phyloP scores from a whole-genome alignment of 2,888 invertebrate species.

The Aporophyla lueneburgensis region DNA sequence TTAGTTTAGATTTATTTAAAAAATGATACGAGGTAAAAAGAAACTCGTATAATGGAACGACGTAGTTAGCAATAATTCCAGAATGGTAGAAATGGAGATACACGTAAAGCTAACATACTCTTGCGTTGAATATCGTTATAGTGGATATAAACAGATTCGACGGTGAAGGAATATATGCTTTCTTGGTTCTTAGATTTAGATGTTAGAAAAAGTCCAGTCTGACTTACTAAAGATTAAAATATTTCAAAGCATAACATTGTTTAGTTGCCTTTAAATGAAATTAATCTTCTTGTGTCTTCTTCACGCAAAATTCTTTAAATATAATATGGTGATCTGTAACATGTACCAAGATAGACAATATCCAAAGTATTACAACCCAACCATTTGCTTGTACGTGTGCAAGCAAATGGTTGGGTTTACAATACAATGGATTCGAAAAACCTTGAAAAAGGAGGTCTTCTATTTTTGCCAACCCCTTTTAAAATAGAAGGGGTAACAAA shows the following conservation, averaged over 20 bases:
- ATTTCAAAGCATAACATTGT: neutral
- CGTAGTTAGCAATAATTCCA: neutral
- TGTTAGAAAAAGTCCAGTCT: neutral
- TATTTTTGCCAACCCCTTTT: slow-evolving; percentile 51
- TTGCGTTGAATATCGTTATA: neutral
- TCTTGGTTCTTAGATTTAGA: neutral
- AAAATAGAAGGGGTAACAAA: slow-evolving; percentile 56
- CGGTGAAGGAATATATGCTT: neutral
- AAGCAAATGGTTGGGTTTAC: too few relatives aligned
- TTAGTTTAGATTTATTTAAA: too few relatives aligned
- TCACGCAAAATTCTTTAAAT: neutral
- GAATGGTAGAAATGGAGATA: neutral
- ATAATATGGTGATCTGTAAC: neutral
- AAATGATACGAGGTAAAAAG: too few relatives aligned
- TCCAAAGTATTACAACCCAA: neutral
- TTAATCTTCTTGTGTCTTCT: neutral
- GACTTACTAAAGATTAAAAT: too few relatives aligned
- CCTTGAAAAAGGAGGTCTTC: slow-evolving; percentile 53
- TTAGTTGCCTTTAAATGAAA: neutral
- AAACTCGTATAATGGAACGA: neutral
- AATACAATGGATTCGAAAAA: slow-evolving; percentile 9
- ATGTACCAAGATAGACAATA: neutral
- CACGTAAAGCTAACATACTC: neutral
- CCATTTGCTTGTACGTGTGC: neutral
- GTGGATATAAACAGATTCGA: neutral